phyloP scores from a whole-genome alignment of 2,888 invertebrate species.

The Seira sanloemensis region DNA sequence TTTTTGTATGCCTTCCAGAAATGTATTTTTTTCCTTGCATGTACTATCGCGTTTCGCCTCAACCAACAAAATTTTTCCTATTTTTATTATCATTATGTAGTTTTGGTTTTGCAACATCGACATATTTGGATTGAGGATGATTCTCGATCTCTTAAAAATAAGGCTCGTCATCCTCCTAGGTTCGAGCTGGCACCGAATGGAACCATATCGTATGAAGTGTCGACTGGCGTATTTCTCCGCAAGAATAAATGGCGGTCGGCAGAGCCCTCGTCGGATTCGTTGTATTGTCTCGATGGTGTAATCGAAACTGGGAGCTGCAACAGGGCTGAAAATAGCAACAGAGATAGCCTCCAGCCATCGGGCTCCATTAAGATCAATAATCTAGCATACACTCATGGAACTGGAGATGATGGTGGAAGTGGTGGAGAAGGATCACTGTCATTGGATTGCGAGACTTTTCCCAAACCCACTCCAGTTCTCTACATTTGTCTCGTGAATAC shows the following conservation, averaged over 20 bases:
- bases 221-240: slow-evolving; percentile 56
- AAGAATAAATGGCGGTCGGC: slow-evolving; percentile 35
- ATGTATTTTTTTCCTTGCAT: background rate
- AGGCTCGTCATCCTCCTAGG: slow-evolving; percentile 22
- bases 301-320: no score
- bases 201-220: slow-evolving; percentile 46
- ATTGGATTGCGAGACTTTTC: no score
- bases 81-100: background rate
- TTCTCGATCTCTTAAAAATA: background rate
- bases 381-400: no score
- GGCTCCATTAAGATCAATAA: no score
- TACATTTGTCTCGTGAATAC: slow-evolving; percentile 21
- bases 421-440: no score
- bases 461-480: slow-evolving; percentile 24
- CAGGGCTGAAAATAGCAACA: no score
- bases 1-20: background rate
- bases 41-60: background rate
- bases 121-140: slow-evolving; percentile 2
- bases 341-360: slow-evolving; percentile 10
- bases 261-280: background rate
- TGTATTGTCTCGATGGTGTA: slow-evolving; percentile 58
- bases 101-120: background rate
- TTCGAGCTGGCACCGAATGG: slow-evolving; percentile 40
- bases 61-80: background rate
- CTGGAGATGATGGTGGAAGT: slow-evolving; percentile 3